Evolutionary conservation across 2,113 vertebrate genomes (phyloP), one percentile per base, ranked within the genome.

Genomic region (Phylloscopus whistleri): DNA sequence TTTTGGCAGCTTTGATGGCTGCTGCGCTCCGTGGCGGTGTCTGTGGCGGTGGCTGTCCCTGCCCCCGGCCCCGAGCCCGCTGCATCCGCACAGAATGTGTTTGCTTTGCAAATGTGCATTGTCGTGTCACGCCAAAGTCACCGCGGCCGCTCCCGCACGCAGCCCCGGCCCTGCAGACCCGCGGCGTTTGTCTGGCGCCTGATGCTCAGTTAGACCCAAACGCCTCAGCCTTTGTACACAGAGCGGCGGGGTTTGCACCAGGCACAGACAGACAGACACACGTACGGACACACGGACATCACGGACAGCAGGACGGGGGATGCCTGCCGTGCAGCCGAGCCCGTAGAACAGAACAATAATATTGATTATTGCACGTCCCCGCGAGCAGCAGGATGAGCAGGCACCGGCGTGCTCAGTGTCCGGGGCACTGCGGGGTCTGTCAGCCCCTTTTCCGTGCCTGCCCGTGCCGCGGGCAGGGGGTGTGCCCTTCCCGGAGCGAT

Each of bases 41-140:
- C 19, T 2, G 35, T 1, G 62, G 46, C 60, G 24, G 43, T 24
- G 21, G 72, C 58, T 28, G 16, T 18, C 37, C 30, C 9, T 60
- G 70, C 10, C 21, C 26, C n/a, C 60, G 10, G 33, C 68, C 51
- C 87, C 77, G 0, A 4, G 73, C 73, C 3, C 0, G 4, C 14
- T 48, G 76, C 77, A 37, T 18, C 11, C 31, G n/a, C 68, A 15
- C 55, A 2, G 67, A 3, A n/a, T 73, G 86, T 19, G 46, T 84
- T 91, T 87, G 80, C 95, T 85, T 56, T 87, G 86, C 92, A 28
- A 72, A 60, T 69, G 78, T 73, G 48, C 11, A 44, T 73, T 82
- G 59, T 90, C 5, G 20, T 93, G 93, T 85, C 90, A 78, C 6
- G 60, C 82, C 94, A 84, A 88, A 97, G 94, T 87, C 75, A 52